phyloP scores from a whole-genome alignment of 2,113 vertebrate genomes.

The Notothenia rossii region DNA sequence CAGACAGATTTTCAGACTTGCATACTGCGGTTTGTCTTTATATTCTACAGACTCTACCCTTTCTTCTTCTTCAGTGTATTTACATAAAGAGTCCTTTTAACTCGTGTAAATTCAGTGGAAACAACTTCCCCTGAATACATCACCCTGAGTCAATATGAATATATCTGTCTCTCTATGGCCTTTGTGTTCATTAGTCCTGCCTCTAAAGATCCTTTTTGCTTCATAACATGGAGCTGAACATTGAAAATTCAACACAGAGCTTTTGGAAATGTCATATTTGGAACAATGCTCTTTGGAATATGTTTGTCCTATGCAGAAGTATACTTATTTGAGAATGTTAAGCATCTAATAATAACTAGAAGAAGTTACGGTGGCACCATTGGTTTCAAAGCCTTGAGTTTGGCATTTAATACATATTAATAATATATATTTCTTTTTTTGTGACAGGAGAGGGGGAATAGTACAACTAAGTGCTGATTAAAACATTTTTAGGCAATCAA shows the following conservation, averaged over 20 bases:
- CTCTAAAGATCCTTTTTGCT: neutral
- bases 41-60: neutral
- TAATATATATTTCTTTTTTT: too few species aligned
- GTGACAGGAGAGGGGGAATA: too few species aligned
- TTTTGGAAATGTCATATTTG: neutral
- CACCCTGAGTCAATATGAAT: neutral
- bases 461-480: too few species aligned
- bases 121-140: neutral
- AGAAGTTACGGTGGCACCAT: too few species aligned
- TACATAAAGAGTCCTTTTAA: neutral
- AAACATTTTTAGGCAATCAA: too few species aligned
- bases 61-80: neutral
- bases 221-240: neutral
- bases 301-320: too few species aligned
- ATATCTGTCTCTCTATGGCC: neutral
- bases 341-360: too few species aligned
- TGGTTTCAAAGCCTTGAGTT: too few species aligned
- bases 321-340: too few species aligned
- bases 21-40: neutral
- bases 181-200: neutral
- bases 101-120: neutral
- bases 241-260: neutral
- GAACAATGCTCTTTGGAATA: neutral
- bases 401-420: neutral
- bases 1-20: neutral